Percentiles rank a stretch among this genome's conserved stretches.
Conservation (phyloP, 64 coral and sea anemone species). For the Actinia tenebrosa region DNA sequence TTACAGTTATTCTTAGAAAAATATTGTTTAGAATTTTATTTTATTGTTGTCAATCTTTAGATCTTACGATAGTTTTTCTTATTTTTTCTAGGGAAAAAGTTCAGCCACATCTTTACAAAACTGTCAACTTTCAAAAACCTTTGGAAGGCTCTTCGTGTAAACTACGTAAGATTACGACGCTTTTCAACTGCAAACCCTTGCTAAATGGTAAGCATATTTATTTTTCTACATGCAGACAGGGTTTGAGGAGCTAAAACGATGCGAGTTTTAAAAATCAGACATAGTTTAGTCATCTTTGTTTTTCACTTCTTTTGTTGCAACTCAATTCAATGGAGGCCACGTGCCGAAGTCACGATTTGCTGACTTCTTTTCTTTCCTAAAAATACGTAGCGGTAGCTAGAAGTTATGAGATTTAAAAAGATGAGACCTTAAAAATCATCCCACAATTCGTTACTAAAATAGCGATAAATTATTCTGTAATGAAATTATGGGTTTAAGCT, state of each 20-base stretch:
- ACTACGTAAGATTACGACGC: not conserved
- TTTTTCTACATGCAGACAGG: not conserved
- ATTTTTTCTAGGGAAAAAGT: not conserved
- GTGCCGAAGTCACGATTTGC: slow-evolving; percentile 13
- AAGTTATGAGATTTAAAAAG: not conserved
- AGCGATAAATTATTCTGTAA: not conserved
- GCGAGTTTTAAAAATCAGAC: not conserved
- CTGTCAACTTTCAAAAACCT: not conserved
- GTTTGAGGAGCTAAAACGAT: not conserved
- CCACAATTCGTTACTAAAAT: not conserved
- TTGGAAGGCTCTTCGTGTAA: not conserved
- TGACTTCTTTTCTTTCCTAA: not conserved
- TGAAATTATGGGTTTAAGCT: not conserved
- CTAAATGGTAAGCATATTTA: not conserved
- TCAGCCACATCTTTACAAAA: not conserved
- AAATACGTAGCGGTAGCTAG: not conserved
- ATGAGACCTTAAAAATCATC: not conserved
- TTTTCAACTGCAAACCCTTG: not conserved
- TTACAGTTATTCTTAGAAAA: not conserved
- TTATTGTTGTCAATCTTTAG: not conserved
- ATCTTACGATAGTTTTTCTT: not conserved
- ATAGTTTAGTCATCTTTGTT: not conserved
- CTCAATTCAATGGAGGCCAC: not conserved
- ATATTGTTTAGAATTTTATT: not conserved
- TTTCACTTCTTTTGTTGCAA: slow-evolving; percentile 8